Conservation (phyloP, 2,888 invertebrate species). For the Criorhina ranunculi region DNA sequence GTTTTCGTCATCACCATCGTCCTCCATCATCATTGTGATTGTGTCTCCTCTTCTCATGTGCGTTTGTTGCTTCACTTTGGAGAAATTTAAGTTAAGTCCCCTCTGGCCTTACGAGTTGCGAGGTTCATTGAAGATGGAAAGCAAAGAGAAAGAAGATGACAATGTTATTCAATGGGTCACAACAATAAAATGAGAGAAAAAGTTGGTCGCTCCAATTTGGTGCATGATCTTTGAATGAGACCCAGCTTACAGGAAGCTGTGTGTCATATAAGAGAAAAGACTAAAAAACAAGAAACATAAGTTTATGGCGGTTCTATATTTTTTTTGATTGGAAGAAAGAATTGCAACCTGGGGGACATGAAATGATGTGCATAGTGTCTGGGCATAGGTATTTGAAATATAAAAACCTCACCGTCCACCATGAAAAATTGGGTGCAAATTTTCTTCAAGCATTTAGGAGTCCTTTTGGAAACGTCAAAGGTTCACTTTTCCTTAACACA, state of each 20-base stretch:
- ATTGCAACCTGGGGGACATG: conserved; percentile 40
- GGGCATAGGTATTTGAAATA: too few species aligned
- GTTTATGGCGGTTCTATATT: conserved; percentile 47
- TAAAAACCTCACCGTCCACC: too few species aligned
- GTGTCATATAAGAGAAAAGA: conserved; percentile 51
- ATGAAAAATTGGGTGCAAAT: too few species aligned
- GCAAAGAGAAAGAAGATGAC: conserved; percentile 47
- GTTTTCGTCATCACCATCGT: neutral
- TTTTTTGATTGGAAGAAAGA: conserved; percentile 3
- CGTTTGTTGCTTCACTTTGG: conserved; percentile 43
- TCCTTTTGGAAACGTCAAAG: too few species aligned
- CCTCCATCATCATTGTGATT: conserved; percentile 3
- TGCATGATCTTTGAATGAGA: conserved; percentile 37
- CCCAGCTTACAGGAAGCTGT: conserved; percentile 64
- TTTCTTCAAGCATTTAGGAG: too few species aligned
- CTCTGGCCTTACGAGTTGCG: conserved; percentile 9
- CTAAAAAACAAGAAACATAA: conserved; percentile 37
- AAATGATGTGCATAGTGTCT: too few species aligned
- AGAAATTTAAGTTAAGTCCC: conserved; percentile 64
- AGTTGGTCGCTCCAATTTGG: conserved; percentile 19
- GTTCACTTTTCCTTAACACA: too few species aligned
- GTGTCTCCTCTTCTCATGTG: conserved; percentile 1
- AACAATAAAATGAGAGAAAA: conserved; percentile 51
- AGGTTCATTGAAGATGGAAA: conserved; percentile 58
- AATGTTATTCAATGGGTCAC: conserved; percentile 60